Base-by-base conservation (phyloP, 2,888 invertebrate species). In the Ormyrus thymus region DNA sequence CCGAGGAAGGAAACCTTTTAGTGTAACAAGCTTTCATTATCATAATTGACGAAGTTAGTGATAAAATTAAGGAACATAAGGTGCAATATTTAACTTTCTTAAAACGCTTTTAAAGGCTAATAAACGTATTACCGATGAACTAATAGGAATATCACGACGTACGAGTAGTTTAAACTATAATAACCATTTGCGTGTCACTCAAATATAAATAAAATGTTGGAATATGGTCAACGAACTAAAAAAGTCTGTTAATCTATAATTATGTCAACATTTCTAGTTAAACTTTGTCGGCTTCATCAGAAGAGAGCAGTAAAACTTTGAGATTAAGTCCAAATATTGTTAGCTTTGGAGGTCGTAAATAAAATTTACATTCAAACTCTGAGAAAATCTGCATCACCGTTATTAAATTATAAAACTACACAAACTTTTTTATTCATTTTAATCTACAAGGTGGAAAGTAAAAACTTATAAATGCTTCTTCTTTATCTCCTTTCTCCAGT, bases 301-400 rank as follows among this genome's bases (percentile, higher is more conserved):
- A 59, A 61, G 61, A 61, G 61, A 43, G 29, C 61, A 13, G 9
- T 51, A 13, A 61, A 71, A 61, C 53, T 62, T 53, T n/a, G 43
- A 11, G n/a, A 62, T 71, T 51, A 61, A 71, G 11, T 71, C n/a
- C 61, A 71, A 59, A 59, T 59, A 68, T 55, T 50, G 8, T 50
- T 50, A 58, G 7, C 10, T 50, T 29, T 11, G n/a, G 15, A 11
- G 48, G n/a, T 59, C 58, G 9, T 43, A 50, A 50, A 50, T 48
- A 29, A 13, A 50, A 48, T 48, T 50, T 59, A 50, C 8, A 70
- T 58, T 50, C n/a, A 29, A 58, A 11, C 7, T 11, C 53, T n/a
- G 45, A 68, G 11, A 10, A 10, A 29, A 29, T 43, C 8, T 45
- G 29, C 29, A 4, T 4, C 29, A 4, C 29, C 29, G 29, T 29